Evolutionary conservation across 2,797 vertebrate genomes (phyloP).

Genomic region (Coluber constrictor): DNA sequence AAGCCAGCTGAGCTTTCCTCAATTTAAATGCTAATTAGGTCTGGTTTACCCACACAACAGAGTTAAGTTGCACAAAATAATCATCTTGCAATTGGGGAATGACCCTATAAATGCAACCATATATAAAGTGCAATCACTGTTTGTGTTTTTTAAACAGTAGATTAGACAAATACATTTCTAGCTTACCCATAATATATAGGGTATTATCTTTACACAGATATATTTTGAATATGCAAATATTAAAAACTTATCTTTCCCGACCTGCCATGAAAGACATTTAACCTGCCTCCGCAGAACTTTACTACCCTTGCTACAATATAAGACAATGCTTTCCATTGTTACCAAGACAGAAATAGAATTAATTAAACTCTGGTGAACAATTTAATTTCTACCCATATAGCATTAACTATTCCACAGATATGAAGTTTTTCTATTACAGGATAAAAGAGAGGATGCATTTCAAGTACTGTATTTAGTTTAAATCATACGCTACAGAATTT

Average conservation of each 20-base stretch:
- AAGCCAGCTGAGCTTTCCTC: background rate
- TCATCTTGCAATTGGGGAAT: background rate
- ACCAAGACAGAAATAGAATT: background rate
- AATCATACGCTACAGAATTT: background rate
- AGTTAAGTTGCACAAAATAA: background rate
- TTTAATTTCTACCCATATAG: background rate
- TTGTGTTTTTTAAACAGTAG: background rate
- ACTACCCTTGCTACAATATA: background rate
- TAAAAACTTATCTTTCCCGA: background rate
- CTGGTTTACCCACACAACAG: background rate
- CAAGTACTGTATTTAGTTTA: background rate
- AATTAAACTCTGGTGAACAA: background rate
- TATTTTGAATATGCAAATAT: background rate
- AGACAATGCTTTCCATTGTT: background rate
- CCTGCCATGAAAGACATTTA: background rate
- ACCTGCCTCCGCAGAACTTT: background rate
- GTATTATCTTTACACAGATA: background rate
- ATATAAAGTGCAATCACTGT: background rate
- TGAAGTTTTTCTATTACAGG: background rate
- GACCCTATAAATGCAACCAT: background rate
- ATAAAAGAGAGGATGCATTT: background rate
- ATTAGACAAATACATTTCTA: background rate
- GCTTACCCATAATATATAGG: background rate
- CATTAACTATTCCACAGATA: background rate
- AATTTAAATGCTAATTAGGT: background rate